These are phyloP conservation scores for Phyllopteryx taeniolatus DNA, from an alignment of 2,113 vertebrate genomes.

Conservation along the genomic window DNA sequence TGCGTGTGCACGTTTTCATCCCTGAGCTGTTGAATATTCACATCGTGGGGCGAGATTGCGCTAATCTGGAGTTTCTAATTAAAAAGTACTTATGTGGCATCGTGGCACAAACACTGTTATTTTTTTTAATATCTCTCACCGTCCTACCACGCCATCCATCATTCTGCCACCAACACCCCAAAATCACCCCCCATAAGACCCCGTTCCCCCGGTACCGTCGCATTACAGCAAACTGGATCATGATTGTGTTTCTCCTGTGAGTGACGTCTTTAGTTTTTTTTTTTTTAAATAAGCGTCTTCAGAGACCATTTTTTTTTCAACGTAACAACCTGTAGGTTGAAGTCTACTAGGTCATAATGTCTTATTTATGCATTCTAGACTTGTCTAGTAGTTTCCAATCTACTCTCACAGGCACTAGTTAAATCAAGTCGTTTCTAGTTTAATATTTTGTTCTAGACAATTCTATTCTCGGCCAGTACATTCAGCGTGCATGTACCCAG, in stretches of 20 bases:
- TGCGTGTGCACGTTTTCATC: slow-evolving; percentile 23
- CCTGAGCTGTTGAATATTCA: slow-evolving; percentile 52
- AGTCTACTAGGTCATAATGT: not conserved
- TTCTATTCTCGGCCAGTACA: no score
- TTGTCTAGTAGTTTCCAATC: no score
- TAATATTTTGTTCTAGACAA: no score
- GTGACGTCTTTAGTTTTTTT: slow-evolving; percentile 8
- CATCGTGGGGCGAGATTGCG: slow-evolving; percentile 42
- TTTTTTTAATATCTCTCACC: slow-evolving; percentile 77
- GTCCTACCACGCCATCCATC: slow-evolving; percentile 80
- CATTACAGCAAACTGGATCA: slow-evolving; percentile 81
- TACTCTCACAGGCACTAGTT: no score
- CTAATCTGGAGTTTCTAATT: slow-evolving; percentile 74
- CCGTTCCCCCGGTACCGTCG: slow-evolving; percentile 44
- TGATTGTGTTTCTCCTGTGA: slow-evolving; percentile 63
- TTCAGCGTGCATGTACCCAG: no score
- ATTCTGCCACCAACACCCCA: slow-evolving; percentile 62
- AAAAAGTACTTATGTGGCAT: slow-evolving; percentile 70
- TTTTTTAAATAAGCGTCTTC: slow-evolving; percentile 99
- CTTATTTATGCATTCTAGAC: not conserved
- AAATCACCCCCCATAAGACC: slow-evolving; percentile 22
- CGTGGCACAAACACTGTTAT: slow-evolving; percentile 62
- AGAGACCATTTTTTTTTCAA: slow-evolving; percentile 98
- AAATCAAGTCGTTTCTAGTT: no score
- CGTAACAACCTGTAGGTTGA: no score